Evolutionary conservation across 2,888 invertebrate genomes (phyloP).

Genomic region (Brachylomia viminalis): DNA sequence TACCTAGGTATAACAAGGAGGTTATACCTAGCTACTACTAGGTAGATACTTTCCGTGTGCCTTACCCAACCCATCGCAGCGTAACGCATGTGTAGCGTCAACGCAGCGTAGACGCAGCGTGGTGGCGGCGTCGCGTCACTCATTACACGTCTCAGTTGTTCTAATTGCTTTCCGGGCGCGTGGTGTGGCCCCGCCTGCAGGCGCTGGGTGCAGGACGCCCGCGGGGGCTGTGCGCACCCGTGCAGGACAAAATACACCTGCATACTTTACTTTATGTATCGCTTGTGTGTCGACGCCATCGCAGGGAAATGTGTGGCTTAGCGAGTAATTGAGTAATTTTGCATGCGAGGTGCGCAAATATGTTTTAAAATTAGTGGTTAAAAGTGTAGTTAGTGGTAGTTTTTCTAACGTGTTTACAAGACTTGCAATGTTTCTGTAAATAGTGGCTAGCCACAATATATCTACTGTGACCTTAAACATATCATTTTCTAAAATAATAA

Average conservation of each 20-base stretch:
- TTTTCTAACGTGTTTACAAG: background rate
- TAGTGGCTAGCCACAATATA: background rate
- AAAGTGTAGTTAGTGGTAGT: background rate
- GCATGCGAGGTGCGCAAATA: background rate
- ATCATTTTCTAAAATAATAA: background rate
- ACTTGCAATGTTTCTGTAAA: background rate
- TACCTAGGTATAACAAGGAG: background rate
- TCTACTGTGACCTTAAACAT: background rate
- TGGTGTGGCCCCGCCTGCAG: conserved; percentile 16
- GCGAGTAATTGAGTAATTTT: conserved; percentile 41
- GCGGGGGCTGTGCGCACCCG: background rate
- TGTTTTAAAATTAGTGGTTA: conserved; percentile 11
- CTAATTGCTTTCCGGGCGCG: conserved; percentile 80
- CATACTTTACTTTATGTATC: conserved; percentile 30
- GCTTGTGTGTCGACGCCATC: conserved; percentile 14
- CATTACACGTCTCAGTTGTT: conserved; percentile 81
- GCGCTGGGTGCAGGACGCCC: background rate
- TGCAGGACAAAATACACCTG: conserved; percentile 28
- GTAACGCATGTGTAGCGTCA: conserved; percentile 11
- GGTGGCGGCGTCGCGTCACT: conserved; percentile 70
- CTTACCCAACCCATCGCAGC: background rate
- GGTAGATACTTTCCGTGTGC: background rate
- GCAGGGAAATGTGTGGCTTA: conserved; percentile 30
- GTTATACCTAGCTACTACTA: background rate
- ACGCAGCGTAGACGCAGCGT: conserved; percentile 53